Evolutionary conservation across 2,113 vertebrate species (phyloP).

Genomic region (Chauna torquata): DNA sequence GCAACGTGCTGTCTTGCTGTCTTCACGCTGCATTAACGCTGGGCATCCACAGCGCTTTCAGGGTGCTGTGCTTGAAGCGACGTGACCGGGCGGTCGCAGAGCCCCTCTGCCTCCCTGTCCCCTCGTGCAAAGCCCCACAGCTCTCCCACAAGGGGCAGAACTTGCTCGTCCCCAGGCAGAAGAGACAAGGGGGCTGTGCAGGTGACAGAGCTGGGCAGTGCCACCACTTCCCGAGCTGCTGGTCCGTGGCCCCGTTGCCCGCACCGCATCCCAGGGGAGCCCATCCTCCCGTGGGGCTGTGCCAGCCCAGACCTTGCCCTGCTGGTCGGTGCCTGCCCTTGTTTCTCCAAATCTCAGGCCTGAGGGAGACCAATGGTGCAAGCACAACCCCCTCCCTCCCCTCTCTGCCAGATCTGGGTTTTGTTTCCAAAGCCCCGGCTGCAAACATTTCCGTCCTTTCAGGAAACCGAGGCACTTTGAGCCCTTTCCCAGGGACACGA

Average conservation of each 20-base stretch:
- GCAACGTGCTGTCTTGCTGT: not conserved
- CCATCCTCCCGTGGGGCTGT: not conserved
- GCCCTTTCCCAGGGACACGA: accelerated
- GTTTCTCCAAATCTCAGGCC: not conserved
- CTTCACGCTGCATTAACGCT: not conserved
- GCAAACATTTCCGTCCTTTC: not conserved
- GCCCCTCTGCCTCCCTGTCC: not conserved
- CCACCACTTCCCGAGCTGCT: not conserved
- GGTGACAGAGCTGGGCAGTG: not conserved
- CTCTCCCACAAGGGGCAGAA: not conserved
- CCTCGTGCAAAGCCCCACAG: not conserved
- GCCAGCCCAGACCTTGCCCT: not conserved
- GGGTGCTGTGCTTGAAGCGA: not conserved
- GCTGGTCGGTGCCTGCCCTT: accelerated
- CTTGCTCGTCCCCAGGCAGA: not conserved
- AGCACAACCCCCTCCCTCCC: not conserved
- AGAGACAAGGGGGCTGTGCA: not conserved
- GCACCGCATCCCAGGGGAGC: accelerated
- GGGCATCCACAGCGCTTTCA: accelerated
- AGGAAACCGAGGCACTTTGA: not conserved
- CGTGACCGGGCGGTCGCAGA: accelerated
- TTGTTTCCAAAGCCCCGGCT: not conserved
- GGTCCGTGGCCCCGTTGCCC: not conserved
- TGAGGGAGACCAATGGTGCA: not conserved
- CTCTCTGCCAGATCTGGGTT: not conserved